A percentile compares a stretch with the other conserved stretches of the same genome.
Evolutionary conservation across 1,140 invertebrate genomes (phyloP).

Genomic region (Episyrphus balteatus): DNA sequence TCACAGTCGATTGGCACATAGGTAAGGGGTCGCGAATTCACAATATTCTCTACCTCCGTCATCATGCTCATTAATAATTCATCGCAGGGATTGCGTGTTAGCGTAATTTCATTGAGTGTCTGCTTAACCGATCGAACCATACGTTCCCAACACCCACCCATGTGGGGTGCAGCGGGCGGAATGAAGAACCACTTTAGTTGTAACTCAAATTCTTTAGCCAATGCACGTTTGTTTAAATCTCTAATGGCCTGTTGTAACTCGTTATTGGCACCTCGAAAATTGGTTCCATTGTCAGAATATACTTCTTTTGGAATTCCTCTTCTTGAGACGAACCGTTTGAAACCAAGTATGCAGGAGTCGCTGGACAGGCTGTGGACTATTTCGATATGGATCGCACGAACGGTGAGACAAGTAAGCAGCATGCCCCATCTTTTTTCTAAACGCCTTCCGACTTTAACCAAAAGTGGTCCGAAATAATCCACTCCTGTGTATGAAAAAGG

Average conservation of each 20-base stretch:
- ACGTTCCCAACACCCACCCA: slow-evolving; percentile 14
- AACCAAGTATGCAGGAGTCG: background rate
- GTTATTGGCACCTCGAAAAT: background rate
- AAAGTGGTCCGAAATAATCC: background rate
- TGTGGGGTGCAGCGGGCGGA: slow-evolving; percentile 6
- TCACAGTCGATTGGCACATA: slow-evolving; percentile 10
- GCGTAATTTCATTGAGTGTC: slow-evolving; percentile 2
- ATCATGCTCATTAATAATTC: slow-evolving; percentile 7
- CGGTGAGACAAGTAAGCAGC: slow-evolving; percentile 17
- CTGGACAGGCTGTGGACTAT: slow-evolving; percentile 1
- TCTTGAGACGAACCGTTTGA: background rate
- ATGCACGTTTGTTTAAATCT: background rate
- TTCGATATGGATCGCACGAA: slow-evolving; percentile 13
- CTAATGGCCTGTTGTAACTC: background rate
- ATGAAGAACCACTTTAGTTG: slow-evolving; percentile 1
- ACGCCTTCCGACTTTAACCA: background rate
- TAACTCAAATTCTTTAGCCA: background rate
- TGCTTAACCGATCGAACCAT: slow-evolving; percentile 10
- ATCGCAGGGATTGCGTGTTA: background rate
- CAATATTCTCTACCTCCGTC: slow-evolving; percentile 2
- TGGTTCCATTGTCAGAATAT: background rate
- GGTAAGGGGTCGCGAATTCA: slow-evolving; percentile 21
- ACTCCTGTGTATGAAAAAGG: background rate
- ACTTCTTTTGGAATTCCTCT: background rate
- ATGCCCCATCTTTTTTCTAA: slow-evolving; percentile 16